phyloP scores from a whole-genome alignment of 2,113 vertebrate species.

The Patagioenas fasciata region DNA sequence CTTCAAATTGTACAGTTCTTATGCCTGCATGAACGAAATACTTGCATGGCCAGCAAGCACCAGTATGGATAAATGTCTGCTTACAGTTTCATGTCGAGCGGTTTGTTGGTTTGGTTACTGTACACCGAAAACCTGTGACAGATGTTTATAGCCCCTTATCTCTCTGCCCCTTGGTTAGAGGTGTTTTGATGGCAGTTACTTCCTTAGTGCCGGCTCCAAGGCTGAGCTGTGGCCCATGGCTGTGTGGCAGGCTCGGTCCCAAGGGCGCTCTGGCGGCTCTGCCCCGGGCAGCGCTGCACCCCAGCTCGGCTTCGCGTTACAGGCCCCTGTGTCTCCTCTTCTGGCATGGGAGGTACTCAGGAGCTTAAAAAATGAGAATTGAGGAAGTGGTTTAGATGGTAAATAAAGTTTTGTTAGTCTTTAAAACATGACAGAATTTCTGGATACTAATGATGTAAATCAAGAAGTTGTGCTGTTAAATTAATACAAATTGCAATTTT shows the following conservation, averaged over 20 bases:
- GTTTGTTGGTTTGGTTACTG: neutral
- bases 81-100: neutral
- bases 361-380: neutral
- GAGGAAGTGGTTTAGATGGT: neutral
- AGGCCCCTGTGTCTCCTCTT: neutral
- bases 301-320: too few species aligned
- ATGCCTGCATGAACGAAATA: neutral
- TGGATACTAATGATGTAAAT: neutral
- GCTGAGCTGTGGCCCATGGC: neutral
- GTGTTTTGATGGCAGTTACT: neutral
- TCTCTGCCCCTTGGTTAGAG: neutral
- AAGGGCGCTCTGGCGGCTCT: too few species aligned
- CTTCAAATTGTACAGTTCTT: neutral
- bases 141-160: neutral
- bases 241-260: too few species aligned
- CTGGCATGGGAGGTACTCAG: neutral
- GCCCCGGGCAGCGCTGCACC: too few species aligned
- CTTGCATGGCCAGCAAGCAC: neutral
- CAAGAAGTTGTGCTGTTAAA: neutral
- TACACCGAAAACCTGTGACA: neutral
- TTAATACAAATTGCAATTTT: neutral
- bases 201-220: neutral
- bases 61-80: neutral
- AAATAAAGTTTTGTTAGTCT: neutral
- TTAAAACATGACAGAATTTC: neutral